Percentiles rank a stretch among this genome's conserved stretches.
Conservation (phyloP, 2,113 vertebrate genomes). For the Dipodomys stephensi region DNA sequence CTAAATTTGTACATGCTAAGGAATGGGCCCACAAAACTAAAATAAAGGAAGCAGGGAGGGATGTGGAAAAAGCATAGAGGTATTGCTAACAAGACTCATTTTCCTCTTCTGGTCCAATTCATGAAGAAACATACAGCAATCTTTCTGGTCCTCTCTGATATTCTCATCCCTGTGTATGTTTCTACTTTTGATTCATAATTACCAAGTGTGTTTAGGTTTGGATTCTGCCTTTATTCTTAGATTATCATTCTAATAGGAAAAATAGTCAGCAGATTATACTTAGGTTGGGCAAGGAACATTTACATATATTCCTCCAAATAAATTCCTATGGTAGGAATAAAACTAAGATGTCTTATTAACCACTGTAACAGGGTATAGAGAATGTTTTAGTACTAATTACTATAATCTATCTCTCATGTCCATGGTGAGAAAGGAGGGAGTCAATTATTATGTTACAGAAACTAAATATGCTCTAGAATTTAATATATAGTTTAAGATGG, state of each 20-base stretch:
- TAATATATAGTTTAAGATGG: not conserved
- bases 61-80: not conserved
- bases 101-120: not conserved
- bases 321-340: slow-evolving; percentile 33
- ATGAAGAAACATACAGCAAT: not conserved
- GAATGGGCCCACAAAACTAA: no score
- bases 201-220: not conserved
- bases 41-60: not conserved
- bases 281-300: not conserved
- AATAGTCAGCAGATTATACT: not conserved
- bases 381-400: slow-evolving; percentile 69
- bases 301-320: slow-evolving; percentile 14
- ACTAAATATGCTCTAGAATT: slow-evolving; percentile 34
- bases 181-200: not conserved
- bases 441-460: slow-evolving; percentile 64
- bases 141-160: not conserved
- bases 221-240: not conserved
- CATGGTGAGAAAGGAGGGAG: slow-evolving; percentile 55
- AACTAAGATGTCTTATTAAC: slow-evolving; percentile 48
- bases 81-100: not conserved
- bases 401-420: slow-evolving; percentile 46
- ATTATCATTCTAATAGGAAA: not conserved
- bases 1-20: not conserved
- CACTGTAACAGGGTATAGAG: slow-evolving; percentile 9
- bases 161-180: not conserved